A percentile compares a stretch with the other conserved stretches of the same genome.
Evolutionary conservation across 2,888 invertebrate species (phyloP).

Genomic region (Tenthredo mesomela): DNA sequence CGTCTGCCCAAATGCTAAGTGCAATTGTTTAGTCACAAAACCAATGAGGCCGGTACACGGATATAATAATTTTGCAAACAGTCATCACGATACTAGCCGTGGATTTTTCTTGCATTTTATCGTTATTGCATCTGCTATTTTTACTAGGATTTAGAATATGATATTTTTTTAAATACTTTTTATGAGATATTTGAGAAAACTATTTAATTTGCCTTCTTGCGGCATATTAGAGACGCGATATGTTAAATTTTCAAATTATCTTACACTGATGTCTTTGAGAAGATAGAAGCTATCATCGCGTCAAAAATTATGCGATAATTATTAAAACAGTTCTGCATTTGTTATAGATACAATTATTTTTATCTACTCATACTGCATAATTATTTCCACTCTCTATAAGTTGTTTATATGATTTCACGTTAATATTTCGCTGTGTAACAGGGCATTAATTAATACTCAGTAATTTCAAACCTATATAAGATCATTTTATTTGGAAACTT

Average conservation of each 20-base stretch:
- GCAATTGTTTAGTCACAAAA: background rate
- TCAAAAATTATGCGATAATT: no score
- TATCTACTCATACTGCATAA: background rate
- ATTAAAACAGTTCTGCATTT: background rate
- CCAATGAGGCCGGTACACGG: background rate
- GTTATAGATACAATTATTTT: background rate
- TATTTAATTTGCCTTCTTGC: no score
- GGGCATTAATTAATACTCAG: background rate
- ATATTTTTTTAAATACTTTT: no score
- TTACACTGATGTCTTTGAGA: background rate
- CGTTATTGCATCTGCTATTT: background rate
- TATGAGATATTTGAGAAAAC: no score
- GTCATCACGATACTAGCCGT: background rate
- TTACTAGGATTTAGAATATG: background rate
- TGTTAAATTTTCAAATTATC: background rate
- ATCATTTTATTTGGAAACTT: background rate
- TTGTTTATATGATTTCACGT: background rate
- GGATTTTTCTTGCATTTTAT: background rate
- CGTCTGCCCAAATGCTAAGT: background rate
- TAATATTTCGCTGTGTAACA: background rate
- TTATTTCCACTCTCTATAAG: background rate
- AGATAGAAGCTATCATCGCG: no score
- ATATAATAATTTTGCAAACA: background rate
- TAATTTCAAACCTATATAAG: background rate
- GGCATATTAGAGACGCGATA: no score